phyloP scores from a whole-genome alignment of 1,140 invertebrate species.

The Leptinotarsa lineolata region DNA sequence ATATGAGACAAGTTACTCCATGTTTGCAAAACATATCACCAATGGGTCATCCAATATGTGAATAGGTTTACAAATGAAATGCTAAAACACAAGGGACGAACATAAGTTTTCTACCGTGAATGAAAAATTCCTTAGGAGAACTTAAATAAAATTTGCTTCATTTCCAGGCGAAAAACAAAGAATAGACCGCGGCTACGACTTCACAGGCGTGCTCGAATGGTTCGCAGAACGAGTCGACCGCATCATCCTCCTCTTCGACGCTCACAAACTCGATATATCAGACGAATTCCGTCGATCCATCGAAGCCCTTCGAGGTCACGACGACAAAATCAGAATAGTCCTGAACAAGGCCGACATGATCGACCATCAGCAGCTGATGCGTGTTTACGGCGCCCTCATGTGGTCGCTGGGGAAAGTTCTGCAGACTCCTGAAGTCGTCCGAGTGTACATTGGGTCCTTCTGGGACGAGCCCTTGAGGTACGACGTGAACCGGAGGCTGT shows the following conservation, averaged over 20 bases:
- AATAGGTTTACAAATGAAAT: too few relatives aligned
- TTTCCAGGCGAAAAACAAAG: slow-evolving; percentile 70
- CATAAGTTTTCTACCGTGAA: too few relatives aligned
- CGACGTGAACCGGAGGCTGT: slow-evolving; percentile 66
- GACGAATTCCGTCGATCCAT: slow-evolving; percentile 72
- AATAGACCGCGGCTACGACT: slow-evolving; percentile 79
- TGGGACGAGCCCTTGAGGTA: slow-evolving; percentile 74
- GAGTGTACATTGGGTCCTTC: slow-evolving; percentile 82
- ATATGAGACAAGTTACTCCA: too few relatives aligned
- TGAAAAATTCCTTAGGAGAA: too few relatives aligned
- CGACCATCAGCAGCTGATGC: slow-evolving; percentile 75
- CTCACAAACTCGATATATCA: slow-evolving; percentile 77
- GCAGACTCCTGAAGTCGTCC: slow-evolving; percentile 77
- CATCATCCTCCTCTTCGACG: slow-evolving; percentile 76
- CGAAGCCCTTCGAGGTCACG: slow-evolving; percentile 68
- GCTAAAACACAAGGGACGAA: too few relatives aligned
- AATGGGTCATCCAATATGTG: too few relatives aligned
- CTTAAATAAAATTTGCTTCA: not conserved
- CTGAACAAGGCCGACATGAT: slow-evolving; percentile 79
- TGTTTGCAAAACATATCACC: too few relatives aligned
- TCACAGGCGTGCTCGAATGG: slow-evolving; percentile 75
- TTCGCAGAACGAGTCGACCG: slow-evolving; percentile 75
- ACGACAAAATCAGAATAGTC: slow-evolving; percentile 75
- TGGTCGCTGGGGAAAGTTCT: slow-evolving; percentile 79
- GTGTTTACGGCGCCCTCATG: slow-evolving; percentile 79